These are phyloP conservation scores for Thymallus thymallus DNA, from an alignment of 2,113 vertebrate species.

Conservation along the genomic window DNA sequence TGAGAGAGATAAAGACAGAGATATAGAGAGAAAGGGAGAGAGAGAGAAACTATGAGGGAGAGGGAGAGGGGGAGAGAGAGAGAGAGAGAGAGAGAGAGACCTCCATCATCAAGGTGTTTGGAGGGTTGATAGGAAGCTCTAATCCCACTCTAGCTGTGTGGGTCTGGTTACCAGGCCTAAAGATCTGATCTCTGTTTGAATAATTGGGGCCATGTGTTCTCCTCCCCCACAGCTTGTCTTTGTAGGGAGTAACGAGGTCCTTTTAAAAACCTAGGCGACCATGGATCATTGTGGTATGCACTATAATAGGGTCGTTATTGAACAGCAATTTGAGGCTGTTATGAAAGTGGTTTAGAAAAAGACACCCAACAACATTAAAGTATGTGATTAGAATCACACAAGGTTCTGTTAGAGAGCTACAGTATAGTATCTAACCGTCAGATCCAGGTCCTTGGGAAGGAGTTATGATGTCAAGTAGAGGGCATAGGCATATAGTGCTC, in stretches of 20 bases:
- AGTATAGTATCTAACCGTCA: constrained; percentile 1
- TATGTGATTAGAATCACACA: background rate
- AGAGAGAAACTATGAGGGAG: too few species aligned
- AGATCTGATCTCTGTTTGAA: background rate
- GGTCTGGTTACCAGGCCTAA: background rate
- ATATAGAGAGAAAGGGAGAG: too few species aligned
- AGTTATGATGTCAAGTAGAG: background rate
- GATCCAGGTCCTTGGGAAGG: background rate
- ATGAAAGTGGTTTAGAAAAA: constrained; percentile 9
- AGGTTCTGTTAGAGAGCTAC: background rate
- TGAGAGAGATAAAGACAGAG: background rate
- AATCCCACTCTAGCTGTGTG: background rate
- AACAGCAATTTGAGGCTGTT: constrained; percentile 3
- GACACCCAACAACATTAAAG: constrained; percentile 19
- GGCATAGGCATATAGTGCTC: background rate
- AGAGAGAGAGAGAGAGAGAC: too few species aligned
- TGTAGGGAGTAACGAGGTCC: background rate
- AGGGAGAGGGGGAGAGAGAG: too few species aligned
- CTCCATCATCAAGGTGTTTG: too few species aligned
- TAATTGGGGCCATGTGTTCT: constrained; percentile 27
- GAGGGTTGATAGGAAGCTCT: too few species aligned
- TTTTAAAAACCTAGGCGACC: background rate
- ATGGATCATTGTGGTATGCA: constrained; percentile 5
- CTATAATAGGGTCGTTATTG: constrained; percentile 16
- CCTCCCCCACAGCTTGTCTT: background rate